Evolutionary conservation across 2,113 vertebrate species (phyloP).

Genomic region (Alligator sinensis): DNA sequence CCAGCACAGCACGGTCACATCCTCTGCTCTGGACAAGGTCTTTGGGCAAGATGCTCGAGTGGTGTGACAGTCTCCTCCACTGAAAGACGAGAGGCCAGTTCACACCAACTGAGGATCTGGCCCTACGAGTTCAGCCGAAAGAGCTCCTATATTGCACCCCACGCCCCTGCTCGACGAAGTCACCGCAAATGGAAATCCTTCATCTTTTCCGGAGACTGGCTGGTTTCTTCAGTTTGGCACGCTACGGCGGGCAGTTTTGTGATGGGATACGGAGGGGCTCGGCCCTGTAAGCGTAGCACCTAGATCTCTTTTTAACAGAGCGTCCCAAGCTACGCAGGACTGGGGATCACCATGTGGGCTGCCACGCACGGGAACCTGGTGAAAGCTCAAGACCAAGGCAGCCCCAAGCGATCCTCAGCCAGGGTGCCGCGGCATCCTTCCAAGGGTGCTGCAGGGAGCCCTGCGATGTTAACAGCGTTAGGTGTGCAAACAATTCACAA

Average conservation of each 20-base stretch:
- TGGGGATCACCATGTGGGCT: not conserved
- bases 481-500: no score
- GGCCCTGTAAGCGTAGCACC: not conserved
- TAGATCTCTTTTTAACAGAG: not conserved
- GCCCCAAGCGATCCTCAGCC: not conserved
- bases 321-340: not conserved
- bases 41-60: not conserved
- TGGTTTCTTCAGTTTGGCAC: not conserved
- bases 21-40: not conserved
- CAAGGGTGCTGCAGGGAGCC: no score
- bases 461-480: no score
- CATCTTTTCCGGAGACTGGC: not conserved
- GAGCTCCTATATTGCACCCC: not conserved
- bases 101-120: not conserved
- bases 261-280: no score
- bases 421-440: no score
- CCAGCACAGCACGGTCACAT: not conserved
- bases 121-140: not conserved
- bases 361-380: not conserved
- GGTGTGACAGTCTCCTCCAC: not conserved
- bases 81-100: not conserved
- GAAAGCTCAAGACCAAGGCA: not conserved
- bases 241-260: rapidly evolving
- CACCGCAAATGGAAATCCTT: not conserved
- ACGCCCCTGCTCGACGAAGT: not conserved